Base-by-base conservation (phyloP, 2,888 invertebrate genomes). In the Anodontia alba region DNA sequence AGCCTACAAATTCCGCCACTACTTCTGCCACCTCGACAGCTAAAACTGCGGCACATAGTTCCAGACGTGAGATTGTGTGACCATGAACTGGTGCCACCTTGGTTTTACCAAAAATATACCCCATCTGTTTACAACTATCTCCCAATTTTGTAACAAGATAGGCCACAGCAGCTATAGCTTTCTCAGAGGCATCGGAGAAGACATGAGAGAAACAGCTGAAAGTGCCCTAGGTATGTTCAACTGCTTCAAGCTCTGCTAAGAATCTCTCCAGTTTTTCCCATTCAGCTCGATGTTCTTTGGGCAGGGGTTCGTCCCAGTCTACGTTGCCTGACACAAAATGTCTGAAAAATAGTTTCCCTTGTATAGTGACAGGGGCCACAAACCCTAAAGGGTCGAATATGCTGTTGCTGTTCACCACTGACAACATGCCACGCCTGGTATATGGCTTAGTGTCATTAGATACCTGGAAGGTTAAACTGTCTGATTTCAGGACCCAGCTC, bases 11-110 rank as follows among this genome's bases (percentile, higher is more conserved):
- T 1, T 75, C 68, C 12, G 10, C 3, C 10, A 76, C 62, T 23
- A 36, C 26, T 10, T 80, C 69, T 7, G 43, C 38, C 0, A 81
- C 10, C 49, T 73, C 42, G 2, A 51, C 69, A 17, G 74, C 73
- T 1, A 80, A 67, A n/a, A 83, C 76, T 33, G 84, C 84, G 38
- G 84, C 84, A 33, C 69, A 73, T 3, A 84, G 73, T 67, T 84
- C 86, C 17, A 80, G 57, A 10, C 84, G 42, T 10, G 86, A 84
- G 8, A 86, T 81, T 15, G 84, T 84, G 49, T 74, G 75, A 0
- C 75, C 77, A 29, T 73, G 72, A 0, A 7, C 5, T 17, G 70
- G 70, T 20, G 76, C 76, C 1, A 76, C 76, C 26, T 76, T 79
- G 3, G 82, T 42, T 36, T 84, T 82, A 5, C 82, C 76, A 8